Conservation (phyloP, 2,888 invertebrate genomes). For the Temnothorax rugatulus region DNA sequence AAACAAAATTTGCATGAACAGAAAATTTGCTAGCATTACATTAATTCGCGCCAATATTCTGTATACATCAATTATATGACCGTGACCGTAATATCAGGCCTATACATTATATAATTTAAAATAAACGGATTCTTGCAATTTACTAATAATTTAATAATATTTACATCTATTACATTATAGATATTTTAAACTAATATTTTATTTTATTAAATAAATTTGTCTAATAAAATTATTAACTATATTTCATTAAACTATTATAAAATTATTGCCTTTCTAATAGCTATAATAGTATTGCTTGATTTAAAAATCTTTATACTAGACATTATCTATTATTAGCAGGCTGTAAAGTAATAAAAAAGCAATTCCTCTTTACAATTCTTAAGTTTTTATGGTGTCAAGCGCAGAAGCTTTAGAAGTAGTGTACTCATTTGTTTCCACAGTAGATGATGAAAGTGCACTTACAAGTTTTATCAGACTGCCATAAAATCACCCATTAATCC, state of each 20-base stretch:
- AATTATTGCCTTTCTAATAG: background rate
- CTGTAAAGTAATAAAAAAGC: slow-evolving; percentile 21
- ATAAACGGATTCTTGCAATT: background rate
- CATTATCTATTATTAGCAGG: background rate
- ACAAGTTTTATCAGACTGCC: background rate
- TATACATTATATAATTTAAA: background rate
- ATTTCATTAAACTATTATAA: background rate
- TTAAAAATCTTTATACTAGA: background rate
- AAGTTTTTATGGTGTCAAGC: background rate
- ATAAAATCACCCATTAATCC: background rate
- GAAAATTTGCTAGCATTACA: background rate
- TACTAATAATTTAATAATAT: background rate
- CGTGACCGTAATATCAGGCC: background rate
- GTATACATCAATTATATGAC: background rate
- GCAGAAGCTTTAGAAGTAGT: background rate
- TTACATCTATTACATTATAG: background rate
- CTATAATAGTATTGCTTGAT: background rate
- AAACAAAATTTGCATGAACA: slow-evolving; percentile 18
- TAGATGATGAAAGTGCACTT: slow-evolving; percentile 23
- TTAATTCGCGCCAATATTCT: background rate
- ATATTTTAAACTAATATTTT: background rate
- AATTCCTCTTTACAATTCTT: background rate
- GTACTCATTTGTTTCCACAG: background rate
- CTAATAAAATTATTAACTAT: background rate
- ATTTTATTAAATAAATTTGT: background rate